Evolutionary conservation across 2,113 vertebrate species (phyloP), one percentile per base, ranked within the genome.

Genomic region (Peromyscus maniculatus): DNA sequence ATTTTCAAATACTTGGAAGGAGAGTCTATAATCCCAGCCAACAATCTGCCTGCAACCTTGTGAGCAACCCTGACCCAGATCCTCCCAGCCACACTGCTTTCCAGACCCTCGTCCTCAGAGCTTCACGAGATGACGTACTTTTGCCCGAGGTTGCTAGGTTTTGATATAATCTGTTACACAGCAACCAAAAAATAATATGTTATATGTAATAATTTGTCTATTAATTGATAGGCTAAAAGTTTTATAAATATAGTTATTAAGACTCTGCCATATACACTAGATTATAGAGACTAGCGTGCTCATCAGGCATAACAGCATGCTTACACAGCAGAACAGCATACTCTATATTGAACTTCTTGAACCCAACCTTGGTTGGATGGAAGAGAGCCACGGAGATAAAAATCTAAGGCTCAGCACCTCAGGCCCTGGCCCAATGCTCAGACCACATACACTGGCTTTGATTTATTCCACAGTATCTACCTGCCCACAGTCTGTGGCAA

Each of bases 171-270:
- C 21, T 91, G 72, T 89, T 89, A 95, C 21, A 55, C 31, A 52
- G 43, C 84, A 87, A 52, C n/a, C 71, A 36, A 90, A 43, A 94
- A 91, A 57, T 69, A 64, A 86, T 28, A 92, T 3, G 46, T 93
- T 92, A 67, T 22, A 52, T 57, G 49, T 49, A 94, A 87, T 22
- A 72, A 69, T 83, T 33, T 91, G 33, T 75, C 87, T 90, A 66
- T 72, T 91, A 97, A 89, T 57, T 67, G 39, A 66, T 28, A 59
- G 90, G 62, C 31, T 95, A 92, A 49, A n/a, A 28, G 52, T 92
- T 89, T 72, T 12, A 86, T 91, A 87, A 94, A 96, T 92, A 90
- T 3, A 94, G 78, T 93, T 72, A 89, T 59, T 71, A 17, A 90
- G 49, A 57, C n/a, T 92, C n/a, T 19, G 31, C 59, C 64, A 91